A percentile compares a stretch with the other conserved stretches of the same genome.
phyloP scores from a whole-genome alignment of 1,140 invertebrate species.

The Neoseiulus cucumeris region DNA sequence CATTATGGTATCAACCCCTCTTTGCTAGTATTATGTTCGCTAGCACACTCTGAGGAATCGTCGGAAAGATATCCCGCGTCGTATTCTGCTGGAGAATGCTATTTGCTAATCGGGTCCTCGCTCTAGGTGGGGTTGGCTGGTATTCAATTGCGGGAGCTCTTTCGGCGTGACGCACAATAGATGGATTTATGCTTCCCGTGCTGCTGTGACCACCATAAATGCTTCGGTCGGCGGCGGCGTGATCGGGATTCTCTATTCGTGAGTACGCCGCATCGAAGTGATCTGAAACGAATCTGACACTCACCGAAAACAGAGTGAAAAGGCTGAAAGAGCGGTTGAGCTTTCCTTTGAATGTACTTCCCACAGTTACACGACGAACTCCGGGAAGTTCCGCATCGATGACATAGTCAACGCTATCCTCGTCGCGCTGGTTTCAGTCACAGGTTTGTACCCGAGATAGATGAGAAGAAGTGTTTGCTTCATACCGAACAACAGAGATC shows the following conservation, averaged over 20 bases:
- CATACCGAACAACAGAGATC: no score
- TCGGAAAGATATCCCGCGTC: no score
- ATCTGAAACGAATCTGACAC: no score
- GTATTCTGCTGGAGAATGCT: neutral
- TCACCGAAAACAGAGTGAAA: no score
- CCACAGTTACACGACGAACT: conserved; percentile 15
- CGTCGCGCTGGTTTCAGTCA: conserved; percentile 25
- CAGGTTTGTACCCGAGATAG: conserved; percentile 15
- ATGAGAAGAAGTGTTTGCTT: no score
- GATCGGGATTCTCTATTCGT: conserved; percentile 44
- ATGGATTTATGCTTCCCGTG: conserved; percentile 56
- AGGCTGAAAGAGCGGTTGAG: no score
- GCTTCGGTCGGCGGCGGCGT: conserved; percentile 67
- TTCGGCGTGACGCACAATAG: conserved; percentile 43
- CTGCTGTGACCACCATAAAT: conserved; percentile 70
- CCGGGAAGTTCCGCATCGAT: conserved; percentile 23
- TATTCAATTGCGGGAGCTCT: conserved; percentile 62
- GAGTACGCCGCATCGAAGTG: conserved; percentile 13
- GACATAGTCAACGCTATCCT: conserved; percentile 25
- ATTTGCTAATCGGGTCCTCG: no score
- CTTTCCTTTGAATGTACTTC: neutral
- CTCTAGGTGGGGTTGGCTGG: conserved; percentile 60
- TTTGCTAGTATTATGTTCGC: no score
- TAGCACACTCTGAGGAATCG: no score
- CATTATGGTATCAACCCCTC: conserved; percentile 61